These are phyloP conservation scores for Ornithorhynchus anatinus DNA, from an alignment of 2,113 vertebrate species.

Conservation along the genomic window DNA sequence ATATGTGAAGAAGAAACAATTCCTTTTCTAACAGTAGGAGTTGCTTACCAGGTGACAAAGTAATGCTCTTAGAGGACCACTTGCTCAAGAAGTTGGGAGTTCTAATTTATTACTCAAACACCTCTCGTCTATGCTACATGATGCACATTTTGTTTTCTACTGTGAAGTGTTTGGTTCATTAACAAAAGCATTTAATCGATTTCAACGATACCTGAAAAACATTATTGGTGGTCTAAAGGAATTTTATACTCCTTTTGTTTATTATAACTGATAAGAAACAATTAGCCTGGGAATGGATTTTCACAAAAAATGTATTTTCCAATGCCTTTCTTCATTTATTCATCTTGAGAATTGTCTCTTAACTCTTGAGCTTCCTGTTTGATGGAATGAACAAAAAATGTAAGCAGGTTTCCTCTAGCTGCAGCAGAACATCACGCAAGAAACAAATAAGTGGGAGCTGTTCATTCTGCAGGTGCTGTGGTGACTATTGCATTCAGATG, in stretches of 20 bases:
- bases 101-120: background rate
- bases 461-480: too few relatives aligned
- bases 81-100: background rate
- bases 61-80: slow-evolving; percentile 2
- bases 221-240: slow-evolving; percentile 3
- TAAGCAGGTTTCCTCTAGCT: slow-evolving; percentile 27
- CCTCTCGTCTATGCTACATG: background rate
- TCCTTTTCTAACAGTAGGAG: background rate
- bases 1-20: slow-evolving; percentile 25
- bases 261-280: slow-evolving; percentile 40
- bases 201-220: background rate
- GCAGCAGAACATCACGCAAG: background rate
- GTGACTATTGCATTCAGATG: too few relatives aligned
- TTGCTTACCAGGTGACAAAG: background rate
- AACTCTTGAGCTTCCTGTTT: slow-evolving; percentile 52
- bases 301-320: slow-evolving; percentile 55
- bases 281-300: slow-evolving; percentile 32
- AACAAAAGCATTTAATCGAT: background rate
- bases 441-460: slow-evolving; percentile 27
- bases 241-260: background rate
- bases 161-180: background rate
- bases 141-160: background rate
- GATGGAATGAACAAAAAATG: slow-evolving; percentile 29
- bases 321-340: slow-evolving; percentile 31
- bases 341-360: slow-evolving; percentile 30